Evolutionary conservation across 2,888 invertebrate species (phyloP).

Genomic region (Monochamus alternatus): DNA sequence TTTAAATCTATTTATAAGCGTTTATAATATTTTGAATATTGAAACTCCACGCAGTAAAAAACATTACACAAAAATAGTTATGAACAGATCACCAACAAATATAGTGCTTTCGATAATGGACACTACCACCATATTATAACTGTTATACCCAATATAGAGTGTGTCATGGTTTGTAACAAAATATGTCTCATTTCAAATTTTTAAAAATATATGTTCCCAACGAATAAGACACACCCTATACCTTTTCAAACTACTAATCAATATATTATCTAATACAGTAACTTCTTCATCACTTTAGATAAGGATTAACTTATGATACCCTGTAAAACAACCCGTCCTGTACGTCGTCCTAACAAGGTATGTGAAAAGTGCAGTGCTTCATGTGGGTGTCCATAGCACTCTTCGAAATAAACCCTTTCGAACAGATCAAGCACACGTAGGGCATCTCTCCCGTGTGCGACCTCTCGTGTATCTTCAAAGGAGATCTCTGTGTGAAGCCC

Average conservation of each 20-base stretch:
- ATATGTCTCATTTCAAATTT: not conserved
- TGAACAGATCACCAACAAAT: constrained; percentile 6
- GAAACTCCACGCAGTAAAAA: not conserved
- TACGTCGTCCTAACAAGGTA: constrained; percentile 8
- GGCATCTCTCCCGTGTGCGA: constrained; percentile 77
- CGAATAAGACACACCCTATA: not conserved
- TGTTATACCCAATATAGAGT: not conserved
- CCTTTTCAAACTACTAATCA: not conserved
- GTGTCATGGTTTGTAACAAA: not conserved
- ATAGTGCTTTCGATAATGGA: constrained; percentile 6
- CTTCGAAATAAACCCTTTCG: constrained; percentile 66
- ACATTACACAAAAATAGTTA: constrained; percentile 2
- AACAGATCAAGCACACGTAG: constrained; percentile 70
- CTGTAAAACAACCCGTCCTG: constrained; percentile 6
- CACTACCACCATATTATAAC: not conserved
- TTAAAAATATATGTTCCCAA: not conserved
- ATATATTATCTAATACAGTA: not conserved
- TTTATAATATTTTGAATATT: constrained; percentile 17
- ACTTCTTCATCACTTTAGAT: not conserved
- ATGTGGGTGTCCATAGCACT: constrained; percentile 66
- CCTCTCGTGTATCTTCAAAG: constrained; percentile 76
- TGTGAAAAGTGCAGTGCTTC: constrained; percentile 61
- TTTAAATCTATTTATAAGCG: constrained; percentile 1
- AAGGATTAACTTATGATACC: constrained; percentile 21
- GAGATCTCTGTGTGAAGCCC: constrained; percentile 73